Percentiles rank a stretch among this genome's conserved stretches.
phyloP scores from a whole-genome alignment of 2,113 vertebrate species.

The Vulpes vulpes region DNA sequence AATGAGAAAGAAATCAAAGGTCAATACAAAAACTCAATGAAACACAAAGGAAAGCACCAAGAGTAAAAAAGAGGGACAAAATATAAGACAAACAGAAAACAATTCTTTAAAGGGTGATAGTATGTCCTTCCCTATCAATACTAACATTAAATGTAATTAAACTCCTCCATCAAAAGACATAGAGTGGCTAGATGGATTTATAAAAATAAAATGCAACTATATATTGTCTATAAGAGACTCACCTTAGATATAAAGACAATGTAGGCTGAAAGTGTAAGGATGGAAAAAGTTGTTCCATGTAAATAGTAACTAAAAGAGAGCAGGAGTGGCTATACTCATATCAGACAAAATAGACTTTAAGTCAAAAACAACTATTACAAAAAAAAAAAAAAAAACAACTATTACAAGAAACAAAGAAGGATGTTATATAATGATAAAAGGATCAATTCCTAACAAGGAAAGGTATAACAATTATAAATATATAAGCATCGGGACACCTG shows the following conservation, averaged over 20 bases:
- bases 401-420: not conserved
- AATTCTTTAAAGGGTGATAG: not conserved
- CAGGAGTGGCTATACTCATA: not conserved
- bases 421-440: not conserved
- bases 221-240: not conserved
- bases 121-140: not conserved
- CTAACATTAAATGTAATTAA: not conserved
- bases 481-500: not conserved
- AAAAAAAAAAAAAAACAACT: not conserved
- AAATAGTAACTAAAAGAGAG: not conserved
- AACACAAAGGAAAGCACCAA: not conserved
- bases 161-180: not conserved
- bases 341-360: not conserved
- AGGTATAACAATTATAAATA: not conserved
- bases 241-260: not conserved
- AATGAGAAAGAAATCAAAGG: not conserved
- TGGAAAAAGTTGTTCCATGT: not conserved
- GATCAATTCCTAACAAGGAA: not conserved
- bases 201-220: not conserved
- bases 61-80: not conserved
- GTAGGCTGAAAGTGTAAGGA: not conserved
- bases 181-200: not conserved
- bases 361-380: not conserved
- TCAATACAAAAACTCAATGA: not conserved
- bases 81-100: not conserved